Percentiles rank a stretch among this genome's conserved stretches.
These are phyloP conservation scores for Coreius guichenoti DNA, from an alignment of 2,797 vertebrate genomes.

Conservation along the genomic window DNA sequence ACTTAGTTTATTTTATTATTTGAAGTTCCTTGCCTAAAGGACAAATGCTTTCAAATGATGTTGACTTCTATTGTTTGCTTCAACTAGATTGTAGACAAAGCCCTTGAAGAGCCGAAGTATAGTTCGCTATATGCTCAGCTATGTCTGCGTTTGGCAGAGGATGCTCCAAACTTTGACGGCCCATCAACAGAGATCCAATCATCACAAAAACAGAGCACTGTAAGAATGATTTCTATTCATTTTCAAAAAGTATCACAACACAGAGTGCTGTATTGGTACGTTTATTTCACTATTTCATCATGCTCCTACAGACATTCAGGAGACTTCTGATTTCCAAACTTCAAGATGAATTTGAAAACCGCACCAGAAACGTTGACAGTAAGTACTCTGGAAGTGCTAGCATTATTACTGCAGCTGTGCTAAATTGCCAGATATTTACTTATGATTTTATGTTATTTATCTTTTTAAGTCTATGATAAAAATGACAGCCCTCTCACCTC, in stretches of 20 bases:
- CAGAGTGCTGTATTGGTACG: background rate
- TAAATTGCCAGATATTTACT: background rate
- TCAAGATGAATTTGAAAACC: slow-evolving; percentile 99
- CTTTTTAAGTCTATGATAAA: slow-evolving; percentile 92
- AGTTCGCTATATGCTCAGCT: slow-evolving; percentile 99
- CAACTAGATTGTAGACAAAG: slow-evolving; percentile 98
- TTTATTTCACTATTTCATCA: background rate
- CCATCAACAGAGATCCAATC: slow-evolving; percentile 94
- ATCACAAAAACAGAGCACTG: slow-evolving; percentile 99
- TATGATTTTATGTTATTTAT: background rate
- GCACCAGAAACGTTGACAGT: slow-evolving; percentile 99
- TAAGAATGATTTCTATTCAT: slow-evolving; percentile 69
- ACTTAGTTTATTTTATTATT: background rate
- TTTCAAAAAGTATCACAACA: background rate
- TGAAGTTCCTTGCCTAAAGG: background rate
- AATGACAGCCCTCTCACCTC: slow-evolving; percentile 97
- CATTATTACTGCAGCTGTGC: background rate
- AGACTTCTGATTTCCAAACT: slow-evolving; percentile 99
- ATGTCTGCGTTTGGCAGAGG: slow-evolving; percentile 99
- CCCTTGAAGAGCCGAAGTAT: slow-evolving; percentile 99
- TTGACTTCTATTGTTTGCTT: slow-evolving; percentile 2
- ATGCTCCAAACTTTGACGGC: slow-evolving; percentile 99
- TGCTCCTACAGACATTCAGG: slow-evolving; percentile 90
- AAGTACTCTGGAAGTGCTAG: slow-evolving; percentile 64
- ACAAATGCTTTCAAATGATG: background rate